A percentile compares a stretch with the other conserved stretches of the same genome.
Conservation (phyloP, 2,113 vertebrate species). For the Scolopax mira region DNA sequence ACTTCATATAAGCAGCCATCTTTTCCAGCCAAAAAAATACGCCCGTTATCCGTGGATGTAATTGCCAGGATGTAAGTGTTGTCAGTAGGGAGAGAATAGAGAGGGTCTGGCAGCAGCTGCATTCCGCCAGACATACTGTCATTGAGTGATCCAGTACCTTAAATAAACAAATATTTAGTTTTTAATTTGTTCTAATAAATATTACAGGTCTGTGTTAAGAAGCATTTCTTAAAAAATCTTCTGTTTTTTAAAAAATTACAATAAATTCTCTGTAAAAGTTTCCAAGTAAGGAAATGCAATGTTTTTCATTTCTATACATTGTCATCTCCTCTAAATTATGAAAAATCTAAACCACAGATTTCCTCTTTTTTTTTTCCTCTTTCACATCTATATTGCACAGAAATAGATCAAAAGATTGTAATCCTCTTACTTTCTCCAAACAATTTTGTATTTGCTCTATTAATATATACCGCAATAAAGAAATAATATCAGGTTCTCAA, state of each 20-base stretch:
- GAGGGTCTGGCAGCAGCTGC: constrained; percentile 93
- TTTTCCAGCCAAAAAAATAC: constrained; percentile 95
- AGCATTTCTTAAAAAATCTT: not conserved
- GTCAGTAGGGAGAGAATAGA: constrained; percentile 95
- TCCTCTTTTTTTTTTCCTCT: not conserved
- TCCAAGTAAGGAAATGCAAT: not conserved
- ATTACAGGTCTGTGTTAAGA: not conserved
- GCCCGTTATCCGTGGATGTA: constrained; percentile 88
- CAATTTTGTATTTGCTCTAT: not conserved
- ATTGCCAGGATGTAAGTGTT: constrained; percentile 94
- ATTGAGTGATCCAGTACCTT: constrained; percentile 78
- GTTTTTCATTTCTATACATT: not conserved
- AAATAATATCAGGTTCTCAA: not conserved
- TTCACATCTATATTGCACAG: not conserved
- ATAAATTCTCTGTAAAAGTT: not conserved
- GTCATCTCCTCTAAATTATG: not conserved
- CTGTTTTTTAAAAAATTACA: not conserved
- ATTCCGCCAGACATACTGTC: constrained; percentile 95
- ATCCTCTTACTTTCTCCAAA: not conserved
- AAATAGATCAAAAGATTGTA: not conserved
- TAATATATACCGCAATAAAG: not conserved
- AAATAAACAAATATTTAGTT: not conserved
- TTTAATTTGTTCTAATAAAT: not conserved
- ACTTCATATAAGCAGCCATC: constrained; percentile 98
- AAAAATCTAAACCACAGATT: not conserved